Percentiles rank a stretch among this genome's conserved stretches.
Conservation (phyloP, 35 echinoderm and acorn worm species). For the Ophiothrix spiculata region DNA sequence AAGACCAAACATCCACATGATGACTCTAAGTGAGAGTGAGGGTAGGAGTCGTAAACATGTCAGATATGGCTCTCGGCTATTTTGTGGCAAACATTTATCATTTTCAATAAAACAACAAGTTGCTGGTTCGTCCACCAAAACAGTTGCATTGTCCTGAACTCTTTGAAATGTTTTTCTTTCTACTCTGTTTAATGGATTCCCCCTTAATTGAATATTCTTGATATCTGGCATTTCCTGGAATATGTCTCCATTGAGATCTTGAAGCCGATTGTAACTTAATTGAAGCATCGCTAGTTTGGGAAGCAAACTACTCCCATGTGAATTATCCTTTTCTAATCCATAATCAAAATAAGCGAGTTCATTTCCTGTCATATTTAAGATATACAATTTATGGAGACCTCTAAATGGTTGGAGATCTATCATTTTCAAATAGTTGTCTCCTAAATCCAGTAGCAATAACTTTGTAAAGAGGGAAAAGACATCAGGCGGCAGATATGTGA, state of each 20-base stretch:
- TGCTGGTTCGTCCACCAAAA: neutral
- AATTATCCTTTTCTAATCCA: too few species aligned
- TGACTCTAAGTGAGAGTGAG: neutral
- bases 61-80: neutral
- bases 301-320: neutral
- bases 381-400: neutral
- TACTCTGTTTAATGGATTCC: neutral
- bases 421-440: neutral
- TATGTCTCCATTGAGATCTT: neutral
- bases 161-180: neutral
- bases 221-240: neutral
- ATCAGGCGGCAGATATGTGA: too few species aligned
- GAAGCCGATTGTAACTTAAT: neutral
- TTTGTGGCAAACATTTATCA: neutral
- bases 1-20: conserved; percentile 47
- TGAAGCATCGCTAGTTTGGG: neutral
- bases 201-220: neutral
- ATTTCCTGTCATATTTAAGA: neutral
- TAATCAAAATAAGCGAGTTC: neutral
- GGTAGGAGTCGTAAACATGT: neutral
- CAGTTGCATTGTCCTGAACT: neutral
- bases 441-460: neutral
- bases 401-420: neutral
- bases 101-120: neutral
- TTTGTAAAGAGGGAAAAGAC: neutral